A percentile compares a stretch with the other conserved stretches of the same genome.
Evolutionary conservation across 2,113 vertebrate genomes (phyloP).

Genomic region (Thymallus thymallus): DNA sequence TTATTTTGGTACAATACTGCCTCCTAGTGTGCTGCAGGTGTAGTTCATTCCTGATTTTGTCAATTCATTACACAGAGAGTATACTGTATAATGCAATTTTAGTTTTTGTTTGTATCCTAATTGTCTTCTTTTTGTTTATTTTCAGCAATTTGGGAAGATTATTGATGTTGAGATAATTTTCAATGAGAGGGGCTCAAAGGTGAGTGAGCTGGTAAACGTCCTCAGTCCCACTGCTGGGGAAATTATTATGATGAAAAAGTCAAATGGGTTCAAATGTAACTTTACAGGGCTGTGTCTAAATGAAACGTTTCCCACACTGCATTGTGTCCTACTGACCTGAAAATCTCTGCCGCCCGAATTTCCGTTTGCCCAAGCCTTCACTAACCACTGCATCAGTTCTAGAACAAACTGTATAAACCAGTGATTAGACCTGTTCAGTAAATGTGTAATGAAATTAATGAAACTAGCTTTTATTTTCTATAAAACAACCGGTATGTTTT

Average conservation of each 20-base stretch:
- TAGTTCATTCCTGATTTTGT: no score
- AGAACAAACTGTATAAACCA: background rate
- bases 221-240: background rate
- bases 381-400: background rate
- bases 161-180: conserved; percentile 99
- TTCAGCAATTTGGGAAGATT: conserved; percentile 97
- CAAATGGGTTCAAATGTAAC: no score
- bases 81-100: background rate
- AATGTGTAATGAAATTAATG: background rate
- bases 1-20: conserved; percentile 54
- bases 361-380: no score
- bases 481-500: background rate
- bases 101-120: conserved; percentile 7
- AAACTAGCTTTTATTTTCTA: background rate
- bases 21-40: conserved; percentile 53
- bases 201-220: conserved; percentile 64
- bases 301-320: no score
- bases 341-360: no score
- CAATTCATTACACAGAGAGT: background rate
- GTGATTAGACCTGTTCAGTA: background rate
- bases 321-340: no score
- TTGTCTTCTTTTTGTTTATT: conserved; percentile 47
- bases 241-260: no score
- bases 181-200: conserved; percentile 97
- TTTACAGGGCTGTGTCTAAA: no score